These are phyloP conservation scores for Diarsia mendica DNA, from an alignment of 2,888 invertebrate genomes.

Conservation along the genomic window DNA sequence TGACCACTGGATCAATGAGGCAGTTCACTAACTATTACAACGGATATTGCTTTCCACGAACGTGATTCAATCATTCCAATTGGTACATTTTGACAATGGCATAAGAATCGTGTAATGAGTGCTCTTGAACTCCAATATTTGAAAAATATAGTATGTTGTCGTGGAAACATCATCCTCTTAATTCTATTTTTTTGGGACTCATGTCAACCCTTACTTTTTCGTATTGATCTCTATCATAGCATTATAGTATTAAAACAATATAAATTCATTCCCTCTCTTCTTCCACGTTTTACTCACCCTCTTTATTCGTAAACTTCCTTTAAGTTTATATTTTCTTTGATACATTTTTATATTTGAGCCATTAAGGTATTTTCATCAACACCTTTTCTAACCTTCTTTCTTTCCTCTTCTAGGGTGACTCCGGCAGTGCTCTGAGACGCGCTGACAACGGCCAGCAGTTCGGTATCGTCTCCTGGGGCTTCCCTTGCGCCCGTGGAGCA, in stretches of 20 bases:
- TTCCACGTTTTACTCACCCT: not conserved
- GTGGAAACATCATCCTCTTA: not conserved
- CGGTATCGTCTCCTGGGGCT: slow-evolving; percentile 83
- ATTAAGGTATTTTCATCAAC: not conserved
- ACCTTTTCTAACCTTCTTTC: not conserved
- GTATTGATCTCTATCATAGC: not conserved
- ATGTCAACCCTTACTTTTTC: not conserved
- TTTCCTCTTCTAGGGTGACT: slow-evolving; percentile 74
- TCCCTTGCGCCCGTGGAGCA: slow-evolving; percentile 78
- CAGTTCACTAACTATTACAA: not conserved
- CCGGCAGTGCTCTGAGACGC: slow-evolving; percentile 76
- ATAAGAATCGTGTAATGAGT: not conserved
- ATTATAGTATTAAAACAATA: not conserved
- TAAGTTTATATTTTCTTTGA: not conserved
- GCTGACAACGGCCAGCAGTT: slow-evolving; percentile 67
- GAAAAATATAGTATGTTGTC: too few relatives aligned
- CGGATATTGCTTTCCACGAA: not conserved
- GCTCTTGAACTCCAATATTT: not conserved
- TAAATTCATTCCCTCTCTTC: not conserved
- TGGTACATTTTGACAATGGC: not conserved
- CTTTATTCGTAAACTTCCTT: not conserved
- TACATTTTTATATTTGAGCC: too few relatives aligned
- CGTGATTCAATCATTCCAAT: not conserved
- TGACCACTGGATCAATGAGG: too few relatives aligned
- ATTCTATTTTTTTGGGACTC: not conserved